Evolutionary conservation across 2,797 vertebrate genomes (phyloP).

Genomic region (Micromesistius poutassou): DNA sequence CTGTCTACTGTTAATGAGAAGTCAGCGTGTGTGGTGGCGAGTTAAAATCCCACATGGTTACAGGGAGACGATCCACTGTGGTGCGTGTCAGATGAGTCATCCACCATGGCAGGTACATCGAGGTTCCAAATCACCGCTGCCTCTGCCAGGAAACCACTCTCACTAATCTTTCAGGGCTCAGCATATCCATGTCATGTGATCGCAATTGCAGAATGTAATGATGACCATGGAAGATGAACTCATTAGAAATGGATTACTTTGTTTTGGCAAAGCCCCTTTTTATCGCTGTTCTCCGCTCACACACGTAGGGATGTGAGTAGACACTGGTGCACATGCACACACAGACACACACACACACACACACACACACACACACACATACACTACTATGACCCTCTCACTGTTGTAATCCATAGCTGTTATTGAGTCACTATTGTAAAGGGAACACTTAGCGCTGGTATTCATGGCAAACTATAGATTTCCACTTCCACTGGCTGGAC

Average conservation of each 20-base stretch:
- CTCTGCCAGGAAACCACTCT: slow-evolving; percentile 10
- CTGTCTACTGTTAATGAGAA: slow-evolving; percentile 35
- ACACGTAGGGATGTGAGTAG: not conserved
- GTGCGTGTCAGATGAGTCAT: slow-evolving; percentile 32
- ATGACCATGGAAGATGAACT: not conserved
- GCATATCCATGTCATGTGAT: not conserved
- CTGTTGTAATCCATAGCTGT: not conserved
- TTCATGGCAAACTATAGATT: slow-evolving; percentile 24
- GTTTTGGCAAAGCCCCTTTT: not conserved
- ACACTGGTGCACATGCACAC: not conserved
- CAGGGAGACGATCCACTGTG: slow-evolving; percentile 30
- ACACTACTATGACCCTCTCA: slow-evolving; percentile 1
- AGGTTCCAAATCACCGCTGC: slow-evolving; percentile 21
- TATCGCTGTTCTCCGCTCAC: not conserved
- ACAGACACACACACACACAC: slow-evolving; percentile 8
- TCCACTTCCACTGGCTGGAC: slow-evolving; percentile 25
- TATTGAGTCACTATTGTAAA: slow-evolving; percentile 27
- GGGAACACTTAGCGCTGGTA: not conserved
- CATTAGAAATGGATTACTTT: not conserved
- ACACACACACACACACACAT: slow-evolving; percentile 11
- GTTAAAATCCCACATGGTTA: slow-evolving; percentile 30
- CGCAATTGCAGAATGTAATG: not conserved
- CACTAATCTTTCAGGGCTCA: slow-evolving; percentile 6
- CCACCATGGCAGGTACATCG: slow-evolving; percentile 17
- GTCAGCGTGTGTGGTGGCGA: slow-evolving; percentile 30